Percentiles rank a stretch among this genome's conserved stretches.
phyloP scores from a whole-genome alignment of 2,797 vertebrate species.

The Lagorchestes hirsutus region DNA sequence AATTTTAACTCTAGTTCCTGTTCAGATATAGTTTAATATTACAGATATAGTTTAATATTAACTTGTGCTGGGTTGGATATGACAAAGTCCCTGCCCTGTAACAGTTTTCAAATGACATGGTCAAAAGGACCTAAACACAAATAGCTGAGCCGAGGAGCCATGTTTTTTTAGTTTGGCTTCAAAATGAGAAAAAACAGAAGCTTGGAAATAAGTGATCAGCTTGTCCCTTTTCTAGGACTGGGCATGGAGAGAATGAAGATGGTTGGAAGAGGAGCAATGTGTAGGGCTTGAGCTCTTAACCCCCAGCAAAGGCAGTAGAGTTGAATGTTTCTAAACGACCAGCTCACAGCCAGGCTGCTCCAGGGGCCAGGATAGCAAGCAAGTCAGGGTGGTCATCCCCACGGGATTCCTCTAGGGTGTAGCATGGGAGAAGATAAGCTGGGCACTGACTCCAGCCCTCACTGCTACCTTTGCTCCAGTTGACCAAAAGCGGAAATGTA shows the following conservation, averaged over 20 bases:
- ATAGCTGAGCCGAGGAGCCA: constrained; percentile 1
- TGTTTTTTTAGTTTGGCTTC: constrained; percentile 50
- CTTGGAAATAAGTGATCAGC: constrained; percentile 9
- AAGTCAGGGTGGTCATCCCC: background rate
- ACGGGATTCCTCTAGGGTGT: background rate
- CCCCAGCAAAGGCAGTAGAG: constrained; percentile 24
- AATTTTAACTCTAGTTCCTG: constrained; percentile 2
- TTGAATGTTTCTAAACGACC: constrained; percentile 20
- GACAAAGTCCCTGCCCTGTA: constrained; percentile 17
- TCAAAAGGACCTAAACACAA: constrained; percentile 4
- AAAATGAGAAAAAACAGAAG: constrained; percentile 52
- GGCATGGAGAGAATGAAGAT: background rate
- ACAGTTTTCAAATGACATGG: constrained; percentile 22
- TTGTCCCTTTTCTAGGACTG: background rate
- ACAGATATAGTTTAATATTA: constrained; percentile 37
- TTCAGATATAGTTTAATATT: constrained; percentile 18
- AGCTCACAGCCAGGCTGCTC: background rate
- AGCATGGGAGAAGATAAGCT: too few species aligned
- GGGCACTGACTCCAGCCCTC: background rate
- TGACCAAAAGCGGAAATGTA: background rate
- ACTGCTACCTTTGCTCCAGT: background rate
- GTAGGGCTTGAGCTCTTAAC: background rate
- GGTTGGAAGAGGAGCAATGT: background rate
- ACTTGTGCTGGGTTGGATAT: constrained; percentile 24
- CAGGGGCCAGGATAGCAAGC: background rate